Evolutionary conservation across 2,888 invertebrate species (phyloP).

Genomic region (Zelleria hepariella): DNA sequence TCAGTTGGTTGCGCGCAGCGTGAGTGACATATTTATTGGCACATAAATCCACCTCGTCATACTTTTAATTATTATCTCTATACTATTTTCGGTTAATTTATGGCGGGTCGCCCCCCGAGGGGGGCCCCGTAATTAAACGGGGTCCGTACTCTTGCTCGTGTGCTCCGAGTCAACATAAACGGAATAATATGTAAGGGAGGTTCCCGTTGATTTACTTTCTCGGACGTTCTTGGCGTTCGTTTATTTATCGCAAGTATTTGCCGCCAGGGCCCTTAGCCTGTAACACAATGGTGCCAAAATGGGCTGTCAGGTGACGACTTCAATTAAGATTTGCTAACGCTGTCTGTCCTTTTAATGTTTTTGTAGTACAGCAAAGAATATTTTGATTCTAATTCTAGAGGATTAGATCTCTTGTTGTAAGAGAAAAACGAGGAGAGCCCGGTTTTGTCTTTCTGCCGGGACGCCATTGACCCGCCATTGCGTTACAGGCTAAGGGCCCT

Average conservation of each 20-base stretch:
- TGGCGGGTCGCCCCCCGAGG: conserved; percentile 5
- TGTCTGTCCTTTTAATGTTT: no score
- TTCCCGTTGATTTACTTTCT: neutral
- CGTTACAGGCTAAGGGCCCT: no score
- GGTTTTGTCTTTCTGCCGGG: no score
- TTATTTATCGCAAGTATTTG: neutral
- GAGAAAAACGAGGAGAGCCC: no score
- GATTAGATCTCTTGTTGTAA: no score
- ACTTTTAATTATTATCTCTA: conserved; percentile 48
- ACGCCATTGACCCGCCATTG: no score
- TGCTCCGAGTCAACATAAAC: neutral
- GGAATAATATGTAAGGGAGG: neutral
- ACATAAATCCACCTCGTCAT: conserved; percentile 48
- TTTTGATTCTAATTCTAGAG: no score
- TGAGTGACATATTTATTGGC: conserved; percentile 47
- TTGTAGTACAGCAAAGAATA: no score
- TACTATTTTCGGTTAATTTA: conserved; percentile 34
- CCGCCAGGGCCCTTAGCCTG: no score
- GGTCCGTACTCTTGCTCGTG: neutral
- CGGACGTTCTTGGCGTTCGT: neutral
- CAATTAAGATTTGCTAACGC: no score
- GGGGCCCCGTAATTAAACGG: conserved; percentile 21
- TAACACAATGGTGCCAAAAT: no score
- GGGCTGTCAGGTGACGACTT: no score
- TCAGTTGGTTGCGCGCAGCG: conserved; percentile 1